Base-by-base conservation (phyloP, 2,113 vertebrate species). In the Otocyon megalotis region DNA sequence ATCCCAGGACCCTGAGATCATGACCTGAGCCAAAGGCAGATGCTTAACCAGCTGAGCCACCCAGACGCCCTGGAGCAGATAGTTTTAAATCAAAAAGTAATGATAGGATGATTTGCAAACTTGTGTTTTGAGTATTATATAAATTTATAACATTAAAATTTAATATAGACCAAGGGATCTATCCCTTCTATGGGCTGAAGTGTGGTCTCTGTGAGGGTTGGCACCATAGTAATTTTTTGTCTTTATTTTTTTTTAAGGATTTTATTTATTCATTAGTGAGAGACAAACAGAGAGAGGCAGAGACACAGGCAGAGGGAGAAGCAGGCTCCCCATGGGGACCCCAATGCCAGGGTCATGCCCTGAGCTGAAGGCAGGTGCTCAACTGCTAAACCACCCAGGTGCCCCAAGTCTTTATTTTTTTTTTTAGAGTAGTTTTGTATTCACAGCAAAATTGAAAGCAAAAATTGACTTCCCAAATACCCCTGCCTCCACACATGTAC, bases 51-150 rank as follows among this genome's bases (percentile, higher is more conserved):
- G 43, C 43, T 43, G 43, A 43, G 43, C 43, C 43, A 43, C 43
- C 43, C 43, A 43, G 43, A 43, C 7, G 43, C 43, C 43, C 43
- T 43, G 43, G 15, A 97, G 83, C 24, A 74, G 22, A 5, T 93
- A n/a, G 4, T 79, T 95, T 96, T 63, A 94, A 92, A 76, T 79
- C 58, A 53, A 94, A 94, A 37, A 63, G 67, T 80, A 91, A 85
- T 86, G 35, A 69, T 24, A 17, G 11, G 54, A 54, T 53, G n/a
- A 90, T 71, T 82, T 88, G 12, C 14, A 63, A 90, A 58, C 0
- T 15, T 48, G 19, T 50, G 17, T 69, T 93, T 8, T 92, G 71
- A 94, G 30, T 88, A 67, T 63, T 81, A 16, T 19, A 67, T 76
- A 32, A 71, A 71, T 72, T 69, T 95, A 63, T 2, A 67, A 80